A percentile compares a stretch with the other conserved stretches of the same genome.
Conservation (phyloP, 2,113 vertebrate genomes). For the Pelodiscus sinensis region DNA sequence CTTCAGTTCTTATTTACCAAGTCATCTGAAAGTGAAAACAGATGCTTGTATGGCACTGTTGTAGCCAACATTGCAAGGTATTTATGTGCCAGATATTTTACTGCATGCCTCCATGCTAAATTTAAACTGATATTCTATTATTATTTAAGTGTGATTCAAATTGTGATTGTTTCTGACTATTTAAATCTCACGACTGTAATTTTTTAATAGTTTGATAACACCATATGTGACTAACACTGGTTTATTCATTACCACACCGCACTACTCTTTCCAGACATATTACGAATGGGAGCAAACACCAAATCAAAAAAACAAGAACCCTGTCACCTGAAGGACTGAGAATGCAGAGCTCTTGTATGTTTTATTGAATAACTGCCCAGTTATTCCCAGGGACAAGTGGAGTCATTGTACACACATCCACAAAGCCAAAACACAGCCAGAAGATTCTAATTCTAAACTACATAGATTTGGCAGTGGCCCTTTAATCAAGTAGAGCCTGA, state of each 20-base stretch:
- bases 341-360: neutral
- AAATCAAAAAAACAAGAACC: neutral
- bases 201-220: too few species aligned
- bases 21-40: too few species aligned
- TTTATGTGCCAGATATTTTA: too few species aligned
- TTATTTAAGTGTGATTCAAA: too few species aligned
- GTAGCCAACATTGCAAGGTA: too few species aligned
- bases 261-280: neutral
- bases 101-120: too few species aligned
- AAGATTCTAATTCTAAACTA: neutral
- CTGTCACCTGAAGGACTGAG: neutral
- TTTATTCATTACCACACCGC: neutral
- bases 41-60: too few species aligned
- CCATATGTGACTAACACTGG: neutral
- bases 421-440: neutral
- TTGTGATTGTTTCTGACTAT: too few species aligned
- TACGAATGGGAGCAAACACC: neutral
- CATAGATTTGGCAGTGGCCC: neutral
- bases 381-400: neutral
- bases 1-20: too few species aligned
- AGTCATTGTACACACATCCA: neutral
- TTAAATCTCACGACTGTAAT: too few species aligned
- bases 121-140: too few species aligned
- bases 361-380: neutral
- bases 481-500: neutral